Base-by-base conservation (phyloP, 2,888 invertebrate species). In the Trachelus stipa region DNA sequence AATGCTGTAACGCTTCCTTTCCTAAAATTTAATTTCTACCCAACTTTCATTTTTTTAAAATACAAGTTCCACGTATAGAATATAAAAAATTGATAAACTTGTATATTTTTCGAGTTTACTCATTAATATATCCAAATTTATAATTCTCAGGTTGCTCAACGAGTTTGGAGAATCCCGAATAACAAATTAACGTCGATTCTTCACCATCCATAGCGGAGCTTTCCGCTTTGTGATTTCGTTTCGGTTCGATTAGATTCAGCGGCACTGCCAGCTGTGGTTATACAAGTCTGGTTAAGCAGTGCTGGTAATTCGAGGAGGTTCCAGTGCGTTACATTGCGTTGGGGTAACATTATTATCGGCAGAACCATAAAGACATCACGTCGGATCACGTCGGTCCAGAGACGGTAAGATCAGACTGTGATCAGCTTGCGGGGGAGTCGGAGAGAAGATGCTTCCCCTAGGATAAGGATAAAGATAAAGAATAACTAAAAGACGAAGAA, bases 321-420 rank as follows among this genome's bases (percentile, higher is more conserved):
- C 15, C 56, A 56, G 56, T 56, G 56, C 56, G 56, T 56, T 56
- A 56, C 56, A 23, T 56, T 56, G 56, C 56, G 56, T 56, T 56
- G 56, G 23, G 56, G 56, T 56, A 56, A 56, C 56, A 56, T 56
- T 56, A 56, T 56, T 56, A 74, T 74, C 35, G 35, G 37, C 74
- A 71, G 12, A 77, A 80, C 81, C 80, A 84, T 83, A 84, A 81
- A 79, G 83, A 87, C 87, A 86, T 85, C 86, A 88, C 87, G 87
- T 87, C 84, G 87, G 85, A 87, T 87, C 89, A 88, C 88, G 86
- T 88, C 85, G 85, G 84, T 81, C 80, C 81, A 84, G 80, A 85
- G 82, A 83, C 82, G 84, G 84, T 84, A 78, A 86, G 88, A 89
- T 88, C 87, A 86, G 86, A 86, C 87, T 85, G 88, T 85, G 89